These are phyloP conservation scores for Donacobius atricapilla DNA, from an alignment of 2,113 vertebrate species.

Conservation along the genomic window DNA sequence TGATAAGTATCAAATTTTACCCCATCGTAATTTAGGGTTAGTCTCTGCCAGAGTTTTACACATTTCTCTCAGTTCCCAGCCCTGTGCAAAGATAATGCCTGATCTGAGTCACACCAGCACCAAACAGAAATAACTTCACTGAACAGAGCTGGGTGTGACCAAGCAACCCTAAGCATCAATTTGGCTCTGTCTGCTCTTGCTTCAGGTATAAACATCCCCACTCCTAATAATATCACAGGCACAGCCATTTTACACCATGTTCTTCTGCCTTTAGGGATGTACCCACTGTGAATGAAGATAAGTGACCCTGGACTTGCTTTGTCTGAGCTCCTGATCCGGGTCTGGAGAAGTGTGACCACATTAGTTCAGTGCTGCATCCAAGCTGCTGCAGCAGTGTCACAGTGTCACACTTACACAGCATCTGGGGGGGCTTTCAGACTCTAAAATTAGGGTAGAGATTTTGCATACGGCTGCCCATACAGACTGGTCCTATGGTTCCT, in stretches of 20 bases:
- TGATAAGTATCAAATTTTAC: too few relatives aligned
- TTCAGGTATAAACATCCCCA: background rate
- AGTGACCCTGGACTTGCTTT: background rate
- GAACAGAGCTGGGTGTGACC: background rate
- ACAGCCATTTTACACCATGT: background rate
- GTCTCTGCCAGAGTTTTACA: background rate
- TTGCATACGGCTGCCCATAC: background rate
- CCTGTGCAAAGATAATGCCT: background rate
- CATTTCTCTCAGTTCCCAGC: background rate
- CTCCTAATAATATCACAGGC: background rate
- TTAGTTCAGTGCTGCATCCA: background rate
- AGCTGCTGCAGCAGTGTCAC: background rate
- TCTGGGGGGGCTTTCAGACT: fast-evolving
- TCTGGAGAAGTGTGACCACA: fast-evolving
- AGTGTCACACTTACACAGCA: background rate
- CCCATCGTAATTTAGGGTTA: background rate
- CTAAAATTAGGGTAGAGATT: background rate
- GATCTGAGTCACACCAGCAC: background rate
- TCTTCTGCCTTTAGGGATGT: background rate
- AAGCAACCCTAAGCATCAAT: background rate
- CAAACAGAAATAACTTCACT: background rate
- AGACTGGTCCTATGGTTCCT: background rate
- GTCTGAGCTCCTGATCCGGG: background rate
- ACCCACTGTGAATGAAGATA: background rate
- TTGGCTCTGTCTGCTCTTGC: background rate